Evolutionary conservation across 2,113 vertebrate species (phyloP).

Genomic region (Poecilia latipinna): DNA sequence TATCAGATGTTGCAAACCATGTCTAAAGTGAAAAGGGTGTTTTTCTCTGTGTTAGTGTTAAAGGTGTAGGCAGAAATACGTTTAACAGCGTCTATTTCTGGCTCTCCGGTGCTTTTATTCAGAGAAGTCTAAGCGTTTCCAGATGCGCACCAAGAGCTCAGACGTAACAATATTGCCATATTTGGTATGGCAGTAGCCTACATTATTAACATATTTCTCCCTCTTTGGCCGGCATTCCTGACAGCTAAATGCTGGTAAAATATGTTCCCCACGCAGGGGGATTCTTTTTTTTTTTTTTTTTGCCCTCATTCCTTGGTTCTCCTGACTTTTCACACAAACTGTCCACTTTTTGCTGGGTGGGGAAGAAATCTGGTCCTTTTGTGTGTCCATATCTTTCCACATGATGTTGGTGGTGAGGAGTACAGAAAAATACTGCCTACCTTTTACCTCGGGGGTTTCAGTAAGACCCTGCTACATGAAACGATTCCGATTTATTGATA

Average conservation of each 20-base stretch:
- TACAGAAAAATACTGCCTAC: constrained; percentile 39
- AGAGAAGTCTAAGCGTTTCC: constrained; percentile 88
- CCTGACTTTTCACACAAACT: constrained; percentile 90
- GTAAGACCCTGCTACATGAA: constrained; percentile 77
- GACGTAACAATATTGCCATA: constrained; percentile 99
- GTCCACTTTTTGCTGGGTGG: constrained; percentile 77
- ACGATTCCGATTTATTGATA: constrained; percentile 68
- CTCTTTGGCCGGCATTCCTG: constrained; percentile 93
- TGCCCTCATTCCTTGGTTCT: constrained; percentile 86
- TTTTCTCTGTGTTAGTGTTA: constrained; percentile 30
- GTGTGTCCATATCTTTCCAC: constrained; percentile 80
- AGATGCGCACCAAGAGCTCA: constrained; percentile 93
- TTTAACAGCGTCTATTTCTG: constrained; percentile 85
- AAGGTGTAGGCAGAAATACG: constrained; percentile 72
- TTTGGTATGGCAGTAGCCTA: constrained; percentile 99
- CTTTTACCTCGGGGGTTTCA: constrained; percentile 60
- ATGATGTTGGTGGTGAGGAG: constrained; percentile 65
- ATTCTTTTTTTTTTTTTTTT: constrained; percentile 79
- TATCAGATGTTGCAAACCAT: constrained; percentile 15
- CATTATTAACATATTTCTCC: constrained; percentile 98
- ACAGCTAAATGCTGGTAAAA: constrained; percentile 96
- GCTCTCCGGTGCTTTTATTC: constrained; percentile 84
- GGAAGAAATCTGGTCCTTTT: constrained; percentile 63
- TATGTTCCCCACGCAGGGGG: constrained; percentile 93
- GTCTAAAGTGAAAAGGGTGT: constrained; percentile 47